phyloP scores from a whole-genome alignment of 2,113 vertebrate genomes.

The Brienomyrus brachyistius region DNA sequence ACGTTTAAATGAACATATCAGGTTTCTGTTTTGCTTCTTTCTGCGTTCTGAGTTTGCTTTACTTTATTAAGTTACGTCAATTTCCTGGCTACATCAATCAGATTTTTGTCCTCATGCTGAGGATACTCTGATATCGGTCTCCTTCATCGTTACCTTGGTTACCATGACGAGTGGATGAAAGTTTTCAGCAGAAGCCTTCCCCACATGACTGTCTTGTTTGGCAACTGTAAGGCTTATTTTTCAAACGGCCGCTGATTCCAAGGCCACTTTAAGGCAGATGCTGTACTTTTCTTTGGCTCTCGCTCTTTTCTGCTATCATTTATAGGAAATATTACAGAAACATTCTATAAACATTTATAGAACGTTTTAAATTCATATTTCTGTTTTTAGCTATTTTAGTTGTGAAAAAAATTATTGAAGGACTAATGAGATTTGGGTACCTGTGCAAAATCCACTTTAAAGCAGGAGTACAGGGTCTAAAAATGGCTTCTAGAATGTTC shows the following conservation, averaged over 20 bases:
- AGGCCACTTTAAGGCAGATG: conserved; percentile 10
- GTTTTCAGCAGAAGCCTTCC: conserved; percentile 15
- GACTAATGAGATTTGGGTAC: neutral
- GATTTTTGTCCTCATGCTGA: neutral
- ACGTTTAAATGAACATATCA: neutral
- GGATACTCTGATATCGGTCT: neutral
- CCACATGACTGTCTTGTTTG: conserved; percentile 5
- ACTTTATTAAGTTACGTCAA: conserved; percentile 21
- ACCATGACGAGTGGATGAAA: conserved; percentile 16
- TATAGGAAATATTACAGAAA: neutral
- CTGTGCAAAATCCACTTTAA: neutral
- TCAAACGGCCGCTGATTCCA: neutral
- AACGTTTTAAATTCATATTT: neutral
- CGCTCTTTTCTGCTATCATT: neutral
- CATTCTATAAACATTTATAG: neutral
- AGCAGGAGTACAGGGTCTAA: neutral
- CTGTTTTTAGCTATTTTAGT: neutral
- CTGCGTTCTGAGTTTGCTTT: conserved; percentile 1
- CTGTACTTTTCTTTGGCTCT: neutral
- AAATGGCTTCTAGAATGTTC: neutral
- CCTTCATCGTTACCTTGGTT: conserved; percentile 28
- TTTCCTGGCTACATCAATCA: conserved; percentile 11
- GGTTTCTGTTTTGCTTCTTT: neutral
- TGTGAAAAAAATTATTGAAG: neutral
- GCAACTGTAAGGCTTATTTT: conserved; percentile 15